Percentiles rank a stretch among this genome's conserved stretches.
These are phyloP conservation scores for Henicopernis longicauda DNA, from an alignment of 2,113 vertebrate genomes.

Conservation along the genomic window DNA sequence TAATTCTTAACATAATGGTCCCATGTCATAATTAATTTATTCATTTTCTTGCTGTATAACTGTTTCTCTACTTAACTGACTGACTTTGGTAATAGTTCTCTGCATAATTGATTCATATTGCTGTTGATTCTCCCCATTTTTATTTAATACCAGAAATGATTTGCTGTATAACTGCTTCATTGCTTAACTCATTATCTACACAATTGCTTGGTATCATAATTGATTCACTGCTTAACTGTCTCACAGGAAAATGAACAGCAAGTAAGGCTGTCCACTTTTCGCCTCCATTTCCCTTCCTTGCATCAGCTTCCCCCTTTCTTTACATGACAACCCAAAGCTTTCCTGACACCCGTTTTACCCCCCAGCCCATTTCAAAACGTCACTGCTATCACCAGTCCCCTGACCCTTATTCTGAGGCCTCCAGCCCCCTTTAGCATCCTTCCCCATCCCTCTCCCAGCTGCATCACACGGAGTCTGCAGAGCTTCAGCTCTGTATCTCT, in stretches of 20 bases:
- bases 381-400: neutral
- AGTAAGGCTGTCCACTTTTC: neutral
- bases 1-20: slow-evolving; percentile 25
- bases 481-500: neutral
- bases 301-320: neutral
- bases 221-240: slow-evolving; percentile 31
- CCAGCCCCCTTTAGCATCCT: neutral
- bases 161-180: slow-evolving; percentile 38
- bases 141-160: slow-evolving; percentile 43
- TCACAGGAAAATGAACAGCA: neutral
- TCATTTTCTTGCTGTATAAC: slow-evolving; percentile 16
- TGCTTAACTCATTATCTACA: slow-evolving; percentile 56
- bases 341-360: neutral
- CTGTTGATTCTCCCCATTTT: slow-evolving; percentile 59
- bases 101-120: slow-evolving; percentile 51
- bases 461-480: neutral
- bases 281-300: neutral
- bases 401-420: neutral
- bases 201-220: slow-evolving; percentile 18
- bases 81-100: slow-evolving; percentile 31
- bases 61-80: slow-evolving; percentile 13
- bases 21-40: slow-evolving; percentile 33
- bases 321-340: neutral
- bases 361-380: neutral
- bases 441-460: neutral